Percentiles rank a stretch among this genome's conserved stretches.
Evolutionary conservation across 2,113 vertebrate species (phyloP).

Genomic region (Globicephala melas): DNA sequence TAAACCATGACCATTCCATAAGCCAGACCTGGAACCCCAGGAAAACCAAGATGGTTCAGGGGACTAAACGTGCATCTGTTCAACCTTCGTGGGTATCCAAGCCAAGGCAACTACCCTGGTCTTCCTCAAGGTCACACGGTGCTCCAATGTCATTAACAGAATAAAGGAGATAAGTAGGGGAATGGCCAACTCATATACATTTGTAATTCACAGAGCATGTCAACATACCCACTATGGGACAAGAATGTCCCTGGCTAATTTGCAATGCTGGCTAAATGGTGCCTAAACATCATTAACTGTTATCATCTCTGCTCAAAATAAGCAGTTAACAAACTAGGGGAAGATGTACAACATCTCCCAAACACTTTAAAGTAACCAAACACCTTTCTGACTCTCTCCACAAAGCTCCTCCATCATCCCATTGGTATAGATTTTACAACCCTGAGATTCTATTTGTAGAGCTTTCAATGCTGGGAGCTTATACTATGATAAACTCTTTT

Average conservation of each 20-base stretch:
- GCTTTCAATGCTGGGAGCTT: neutral
- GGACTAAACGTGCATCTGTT: neutral
- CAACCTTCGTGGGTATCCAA: neutral
- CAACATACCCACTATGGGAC: neutral
- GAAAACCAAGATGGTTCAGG: neutral
- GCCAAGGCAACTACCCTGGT: neutral
- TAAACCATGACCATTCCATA: neutral
- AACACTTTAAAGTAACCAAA: constrained; percentile 24
- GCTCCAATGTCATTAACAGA: neutral
- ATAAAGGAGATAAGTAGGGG: neutral
- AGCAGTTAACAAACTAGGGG: neutral
- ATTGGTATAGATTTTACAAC: neutral
- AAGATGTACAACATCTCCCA: neutral
- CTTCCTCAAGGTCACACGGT: neutral
- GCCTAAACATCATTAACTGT: neutral
- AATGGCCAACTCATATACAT: neutral
- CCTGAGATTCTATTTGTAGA: neutral
- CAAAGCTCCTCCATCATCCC: neutral
- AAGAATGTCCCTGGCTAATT: neutral
- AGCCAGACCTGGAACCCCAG: neutral
- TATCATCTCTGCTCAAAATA: neutral
- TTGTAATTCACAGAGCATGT: neutral
- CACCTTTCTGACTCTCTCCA: neutral
- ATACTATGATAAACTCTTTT: neutral
- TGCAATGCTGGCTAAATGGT: neutral